Evolutionary conservation across 2,113 vertebrate genomes (phyloP).

Genomic region (Actenoides lindsayi): DNA sequence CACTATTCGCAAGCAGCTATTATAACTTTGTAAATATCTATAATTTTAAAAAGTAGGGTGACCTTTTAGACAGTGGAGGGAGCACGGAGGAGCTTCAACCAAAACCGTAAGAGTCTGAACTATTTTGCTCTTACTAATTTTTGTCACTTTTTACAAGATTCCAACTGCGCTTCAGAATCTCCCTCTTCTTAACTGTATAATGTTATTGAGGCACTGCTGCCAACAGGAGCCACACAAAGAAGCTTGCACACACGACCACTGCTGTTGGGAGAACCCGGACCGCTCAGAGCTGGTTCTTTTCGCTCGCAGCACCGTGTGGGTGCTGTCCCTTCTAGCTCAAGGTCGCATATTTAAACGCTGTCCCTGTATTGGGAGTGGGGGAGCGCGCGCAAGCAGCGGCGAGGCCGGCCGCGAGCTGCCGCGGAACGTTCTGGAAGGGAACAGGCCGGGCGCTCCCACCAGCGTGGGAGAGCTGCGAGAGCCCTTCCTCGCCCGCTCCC

Average conservation of each 20-base stretch:
- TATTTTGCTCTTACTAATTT: not conserved
- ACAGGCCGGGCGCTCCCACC: too few species aligned
- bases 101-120: not conserved
- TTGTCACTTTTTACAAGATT: not conserved
- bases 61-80: not conserved
- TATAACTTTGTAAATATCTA: not conserved
- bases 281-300: too few species aligned
- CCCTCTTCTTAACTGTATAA: too few species aligned
- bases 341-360: too few species aligned
- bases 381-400: too few species aligned
- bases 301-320: fast-evolving
- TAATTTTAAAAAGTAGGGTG: not conserved
- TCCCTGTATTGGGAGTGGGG: too few species aligned
- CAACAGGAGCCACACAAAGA: too few species aligned
- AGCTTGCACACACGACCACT: fast-evolving
- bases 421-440: not conserved
- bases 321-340: not conserved
- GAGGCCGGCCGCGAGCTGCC: too few species aligned
- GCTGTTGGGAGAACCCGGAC: fast-evolving
- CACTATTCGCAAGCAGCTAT: not conserved
- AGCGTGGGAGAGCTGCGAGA: not conserved
- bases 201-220: not conserved
- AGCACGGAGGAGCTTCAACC: not conserved
- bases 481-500: not conserved
- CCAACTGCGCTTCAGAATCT: not conserved